A percentile compares a stretch with the other conserved stretches of the same genome.
phyloP scores from a whole-genome alignment of 2,888 invertebrate species.

The Aphidius colemani region DNA sequence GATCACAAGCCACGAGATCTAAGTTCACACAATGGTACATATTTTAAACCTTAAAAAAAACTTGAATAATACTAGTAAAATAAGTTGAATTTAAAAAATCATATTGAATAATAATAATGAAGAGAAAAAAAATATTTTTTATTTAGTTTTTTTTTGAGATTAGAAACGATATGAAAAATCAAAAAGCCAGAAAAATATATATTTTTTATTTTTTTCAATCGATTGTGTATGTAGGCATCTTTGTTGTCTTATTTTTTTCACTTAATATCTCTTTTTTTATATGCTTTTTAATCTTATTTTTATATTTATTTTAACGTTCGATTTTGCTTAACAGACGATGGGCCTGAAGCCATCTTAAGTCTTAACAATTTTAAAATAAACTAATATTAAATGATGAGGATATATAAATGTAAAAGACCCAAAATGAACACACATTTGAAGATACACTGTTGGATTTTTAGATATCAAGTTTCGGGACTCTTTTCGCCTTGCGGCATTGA shows the following conservation, averaged over 20 bases:
- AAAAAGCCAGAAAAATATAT: conserved; percentile 13
- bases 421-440: too few relatives aligned
- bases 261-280: too few relatives aligned
- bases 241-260: conserved; percentile 29
- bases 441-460: conserved; percentile 36
- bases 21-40: conserved; percentile 84
- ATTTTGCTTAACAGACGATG: not conserved
- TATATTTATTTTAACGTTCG: too few relatives aligned
- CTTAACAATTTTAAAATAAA: conserved; percentile 19
- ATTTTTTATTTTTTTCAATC: too few relatives aligned
- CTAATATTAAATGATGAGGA: not conserved
- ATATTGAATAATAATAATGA: not conserved
- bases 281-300: too few relatives aligned
- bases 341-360: conserved; percentile 19
- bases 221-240: conserved; percentile 16
- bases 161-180: not conserved
- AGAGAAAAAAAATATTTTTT: not conserved
- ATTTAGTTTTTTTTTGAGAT: not conserved
- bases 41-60: not conserved
- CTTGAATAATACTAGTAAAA: too few relatives aligned
- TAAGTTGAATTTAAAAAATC: not conserved
- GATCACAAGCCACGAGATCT: conserved; percentile 84
- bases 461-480: conserved; percentile 54
- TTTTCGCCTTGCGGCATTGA: conserved; percentile 30
- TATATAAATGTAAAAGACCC: conserved; percentile 8